These are phyloP conservation scores for Oenanthe melanoleuca DNA, from an alignment of 2,113 vertebrate genomes.

Conservation along the genomic window DNA sequence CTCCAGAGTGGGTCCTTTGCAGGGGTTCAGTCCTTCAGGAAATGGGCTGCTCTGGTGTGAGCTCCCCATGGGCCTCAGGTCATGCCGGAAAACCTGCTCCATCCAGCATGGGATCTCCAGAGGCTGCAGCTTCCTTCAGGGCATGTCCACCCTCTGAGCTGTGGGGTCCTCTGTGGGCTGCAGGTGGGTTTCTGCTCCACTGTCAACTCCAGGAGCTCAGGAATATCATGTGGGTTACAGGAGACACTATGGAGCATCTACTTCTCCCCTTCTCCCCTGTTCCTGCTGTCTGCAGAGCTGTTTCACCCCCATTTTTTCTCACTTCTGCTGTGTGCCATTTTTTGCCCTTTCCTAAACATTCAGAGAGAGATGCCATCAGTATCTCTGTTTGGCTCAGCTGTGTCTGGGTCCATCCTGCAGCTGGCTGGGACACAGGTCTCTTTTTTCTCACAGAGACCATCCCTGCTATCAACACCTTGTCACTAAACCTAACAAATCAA, in stretches of 20 bases:
- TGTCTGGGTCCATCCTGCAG: background rate
- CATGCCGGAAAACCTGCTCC: background rate
- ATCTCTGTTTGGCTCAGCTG: background rate
- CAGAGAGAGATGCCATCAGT: background rate
- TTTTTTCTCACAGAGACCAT: background rate
- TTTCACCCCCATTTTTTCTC: background rate
- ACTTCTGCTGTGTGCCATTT: background rate
- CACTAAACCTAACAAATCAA: background rate
- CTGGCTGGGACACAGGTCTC: background rate
- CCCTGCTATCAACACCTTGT: background rate
- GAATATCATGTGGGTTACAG: background rate
- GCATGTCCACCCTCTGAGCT: accelerated
- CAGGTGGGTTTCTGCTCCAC: background rate
- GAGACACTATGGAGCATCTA: too few species aligned
- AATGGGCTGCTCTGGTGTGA: background rate
- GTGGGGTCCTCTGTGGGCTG: background rate
- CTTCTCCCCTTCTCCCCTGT: background rate
- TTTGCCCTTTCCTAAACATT: background rate
- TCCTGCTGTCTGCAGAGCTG: background rate
- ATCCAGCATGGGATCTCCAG: background rate
- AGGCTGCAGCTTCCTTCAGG: background rate
- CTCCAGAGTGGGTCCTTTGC: background rate
- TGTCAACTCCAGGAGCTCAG: background rate
- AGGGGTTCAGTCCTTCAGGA: background rate
- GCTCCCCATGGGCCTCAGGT: background rate